A percentile compares a stretch with the other conserved stretches of the same genome.
These are phyloP conservation scores for Temnothorax nylanderi DNA, from an alignment of 1,140 invertebrate species.

Conservation along the genomic window DNA sequence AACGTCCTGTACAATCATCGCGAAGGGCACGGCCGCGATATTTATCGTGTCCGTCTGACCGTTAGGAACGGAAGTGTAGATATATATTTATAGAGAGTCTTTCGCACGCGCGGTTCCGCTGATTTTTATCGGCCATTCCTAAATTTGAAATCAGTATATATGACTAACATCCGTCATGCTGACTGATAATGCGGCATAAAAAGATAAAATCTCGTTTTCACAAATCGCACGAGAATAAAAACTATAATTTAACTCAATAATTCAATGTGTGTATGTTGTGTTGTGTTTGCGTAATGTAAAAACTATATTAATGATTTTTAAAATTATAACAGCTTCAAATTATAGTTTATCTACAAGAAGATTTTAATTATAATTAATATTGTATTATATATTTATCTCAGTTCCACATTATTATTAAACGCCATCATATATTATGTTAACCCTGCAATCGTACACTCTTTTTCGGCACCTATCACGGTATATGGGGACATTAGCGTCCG, in stretches of 20 bases:
- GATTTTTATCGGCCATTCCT: slow-evolving; percentile 43
- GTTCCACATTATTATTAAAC: background rate
- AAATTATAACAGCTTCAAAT: slow-evolving; percentile 3
- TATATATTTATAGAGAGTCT: slow-evolving; percentile 37
- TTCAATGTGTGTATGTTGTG: background rate
- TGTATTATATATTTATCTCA: background rate
- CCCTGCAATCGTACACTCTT: too few relatives aligned
- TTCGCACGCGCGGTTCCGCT: background rate
- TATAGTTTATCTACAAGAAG: background rate
- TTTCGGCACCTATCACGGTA: too few relatives aligned
- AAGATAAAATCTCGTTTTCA: background rate
- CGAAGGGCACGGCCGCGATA: slow-evolving; percentile 22
- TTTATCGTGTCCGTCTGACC: slow-evolving; percentile 37
- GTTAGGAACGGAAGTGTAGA: slow-evolving; percentile 51
- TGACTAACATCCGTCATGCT: background rate
- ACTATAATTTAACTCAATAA: background rate
- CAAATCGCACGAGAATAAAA: slow-evolving; percentile 10
- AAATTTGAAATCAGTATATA: background rate
- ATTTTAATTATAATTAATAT: slow-evolving; percentile 2
- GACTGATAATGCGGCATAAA: background rate
- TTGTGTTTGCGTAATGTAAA: too few relatives aligned
- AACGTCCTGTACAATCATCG: slow-evolving; percentile 44
- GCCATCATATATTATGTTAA: background rate
- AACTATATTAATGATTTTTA: background rate
- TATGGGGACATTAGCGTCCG: too few relatives aligned